phyloP scores from a whole-genome alignment of 2,888 invertebrate species.

The Harpagoxenus sublaevis region DNA sequence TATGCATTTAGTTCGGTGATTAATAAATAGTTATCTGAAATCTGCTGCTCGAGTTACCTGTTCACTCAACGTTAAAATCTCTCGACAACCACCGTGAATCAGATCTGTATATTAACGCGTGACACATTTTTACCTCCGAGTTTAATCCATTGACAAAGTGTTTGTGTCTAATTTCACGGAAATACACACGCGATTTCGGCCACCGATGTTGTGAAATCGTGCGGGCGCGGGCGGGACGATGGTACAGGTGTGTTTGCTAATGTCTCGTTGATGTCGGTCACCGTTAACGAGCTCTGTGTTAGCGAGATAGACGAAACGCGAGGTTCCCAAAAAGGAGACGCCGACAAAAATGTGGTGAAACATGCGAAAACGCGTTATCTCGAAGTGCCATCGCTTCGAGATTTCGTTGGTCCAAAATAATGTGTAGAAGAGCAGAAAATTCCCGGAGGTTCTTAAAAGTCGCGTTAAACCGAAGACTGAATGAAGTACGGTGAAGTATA shows the following conservation, averaged over 20 bases:
- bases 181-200: neutral
- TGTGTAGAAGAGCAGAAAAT: neutral
- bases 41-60: neutral
- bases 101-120: neutral
- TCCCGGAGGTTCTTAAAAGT: neutral
- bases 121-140: neutral
- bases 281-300: constrained; percentile 28
- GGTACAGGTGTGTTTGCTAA: constrained; percentile 17
- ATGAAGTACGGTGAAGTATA: neutral
- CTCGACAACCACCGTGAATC: neutral
- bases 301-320: constrained; percentile 24
- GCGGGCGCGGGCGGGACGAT: neutral
- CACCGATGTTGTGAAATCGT: neutral
- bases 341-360: constrained; percentile 3
- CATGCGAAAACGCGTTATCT: constrained; percentile 10
- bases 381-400: neutral
- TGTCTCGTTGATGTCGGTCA: constrained; percentile 27
- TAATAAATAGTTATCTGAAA: constrained; percentile 37
- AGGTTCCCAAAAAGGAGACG: neutral
- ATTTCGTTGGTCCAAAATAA: neutral
- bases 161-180: neutral
- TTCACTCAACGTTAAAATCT: neutral
- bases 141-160: neutral
- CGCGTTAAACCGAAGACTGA: neutral
- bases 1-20: constrained; percentile 17